Evolutionary conservation across 2,113 vertebrate genomes (phyloP).

Genomic region (Macquaria ambigua): DNA sequence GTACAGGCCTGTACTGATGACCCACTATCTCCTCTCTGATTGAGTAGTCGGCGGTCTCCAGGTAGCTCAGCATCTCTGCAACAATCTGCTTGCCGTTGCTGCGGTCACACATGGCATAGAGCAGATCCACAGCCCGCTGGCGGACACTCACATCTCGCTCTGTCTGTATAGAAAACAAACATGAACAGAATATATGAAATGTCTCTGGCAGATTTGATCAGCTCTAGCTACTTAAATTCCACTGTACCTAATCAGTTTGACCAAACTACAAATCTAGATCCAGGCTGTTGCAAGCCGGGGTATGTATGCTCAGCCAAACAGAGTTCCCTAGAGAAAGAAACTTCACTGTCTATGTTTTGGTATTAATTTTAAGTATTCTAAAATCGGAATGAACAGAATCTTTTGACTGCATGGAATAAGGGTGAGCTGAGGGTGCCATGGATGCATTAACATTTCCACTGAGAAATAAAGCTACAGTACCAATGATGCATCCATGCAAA

Average conservation of each 20-base stretch:
- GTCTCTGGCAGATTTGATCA: neutral
- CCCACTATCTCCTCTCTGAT: slow-evolving; percentile 92
- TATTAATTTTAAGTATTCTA: too few species aligned
- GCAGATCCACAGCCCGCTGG: slow-evolving; percentile 90
- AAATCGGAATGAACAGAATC: too few species aligned
- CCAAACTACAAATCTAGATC: neutral
- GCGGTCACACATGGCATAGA: slow-evolving; percentile 94
- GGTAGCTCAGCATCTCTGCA: slow-evolving; percentile 92
- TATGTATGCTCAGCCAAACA: too few species aligned
- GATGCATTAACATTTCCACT: too few species aligned
- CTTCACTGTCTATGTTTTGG: too few species aligned
- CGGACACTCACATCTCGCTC: slow-evolving; percentile 92
- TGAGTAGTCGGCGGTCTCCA: slow-evolving; percentile 91
- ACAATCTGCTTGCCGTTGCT: slow-evolving; percentile 93
- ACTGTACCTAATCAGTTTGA: neutral
- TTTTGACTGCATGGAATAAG: too few species aligned
- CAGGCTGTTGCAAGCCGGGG: neutral
- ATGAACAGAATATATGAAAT: neutral
- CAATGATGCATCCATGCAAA: too few species aligned
- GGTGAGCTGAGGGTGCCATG: too few species aligned
- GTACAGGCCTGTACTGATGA: slow-evolving; percentile 2
- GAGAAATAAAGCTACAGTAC: too few species aligned
- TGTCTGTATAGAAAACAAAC: slow-evolving; percentile 77
- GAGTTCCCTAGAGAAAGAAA: too few species aligned
- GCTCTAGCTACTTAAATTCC: neutral